These are phyloP conservation scores for Proisotoma minuta DNA, from an alignment of 2,888 invertebrate genomes.

Conservation along the genomic window DNA sequence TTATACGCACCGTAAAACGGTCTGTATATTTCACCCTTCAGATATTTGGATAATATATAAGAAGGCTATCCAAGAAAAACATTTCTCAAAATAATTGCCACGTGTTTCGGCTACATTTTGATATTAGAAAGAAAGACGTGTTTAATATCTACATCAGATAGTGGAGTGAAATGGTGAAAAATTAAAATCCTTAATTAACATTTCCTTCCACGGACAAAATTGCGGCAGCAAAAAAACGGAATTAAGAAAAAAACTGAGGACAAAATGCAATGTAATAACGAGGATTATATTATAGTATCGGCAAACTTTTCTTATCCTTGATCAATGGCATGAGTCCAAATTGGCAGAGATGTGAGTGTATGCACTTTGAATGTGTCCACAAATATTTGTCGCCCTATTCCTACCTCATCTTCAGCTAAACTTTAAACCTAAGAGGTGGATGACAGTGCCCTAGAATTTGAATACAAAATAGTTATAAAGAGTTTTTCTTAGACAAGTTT, in stretches of 20 bases:
- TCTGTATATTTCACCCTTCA: too few relatives aligned
- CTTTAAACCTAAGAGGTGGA: not conserved
- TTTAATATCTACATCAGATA: too few relatives aligned
- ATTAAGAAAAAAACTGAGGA: not conserved
- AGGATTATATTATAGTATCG: slow-evolving; percentile 7
- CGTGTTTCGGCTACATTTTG: too few relatives aligned
- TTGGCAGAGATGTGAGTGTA: slow-evolving; percentile 30
- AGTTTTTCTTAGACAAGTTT: not conserved
- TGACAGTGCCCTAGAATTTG: not conserved
- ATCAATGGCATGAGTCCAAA: slow-evolving; percentile 44
- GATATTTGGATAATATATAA: too few relatives aligned
- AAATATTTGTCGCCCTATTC: not conserved
- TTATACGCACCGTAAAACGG: not conserved
- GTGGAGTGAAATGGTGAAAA: too few relatives aligned
- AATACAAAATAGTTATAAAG: not conserved
- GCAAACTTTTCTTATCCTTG: slow-evolving; percentile 36
- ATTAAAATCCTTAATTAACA: too few relatives aligned
- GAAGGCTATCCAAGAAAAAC: too few relatives aligned
- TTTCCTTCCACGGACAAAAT: too few relatives aligned
- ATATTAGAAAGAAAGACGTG: too few relatives aligned
- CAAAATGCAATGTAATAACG: not conserved
- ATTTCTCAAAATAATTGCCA: too few relatives aligned
- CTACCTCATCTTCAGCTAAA: not conserved
- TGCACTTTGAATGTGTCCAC: not conserved
- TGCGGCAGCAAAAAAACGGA: too few relatives aligned